Evolutionary conservation across 2,888 invertebrate species (phyloP).

Genomic region (Platycheirus albimanus): DNA sequence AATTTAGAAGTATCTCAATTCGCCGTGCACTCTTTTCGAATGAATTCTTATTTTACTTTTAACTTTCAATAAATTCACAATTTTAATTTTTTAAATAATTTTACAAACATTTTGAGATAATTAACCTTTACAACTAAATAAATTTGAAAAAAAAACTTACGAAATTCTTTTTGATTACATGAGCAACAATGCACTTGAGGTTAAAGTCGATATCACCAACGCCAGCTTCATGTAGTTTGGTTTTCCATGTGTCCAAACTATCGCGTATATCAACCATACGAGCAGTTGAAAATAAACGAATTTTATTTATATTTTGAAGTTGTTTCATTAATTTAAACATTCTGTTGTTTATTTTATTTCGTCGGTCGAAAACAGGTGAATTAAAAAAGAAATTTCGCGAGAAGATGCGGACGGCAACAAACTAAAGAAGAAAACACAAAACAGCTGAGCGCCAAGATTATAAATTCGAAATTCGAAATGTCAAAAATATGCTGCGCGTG

Average conservation of each 20-base stretch:
- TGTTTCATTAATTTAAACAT: slow-evolving; percentile 61
- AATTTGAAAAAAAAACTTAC: slow-evolving; percentile 81
- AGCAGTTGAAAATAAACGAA: slow-evolving; percentile 39
- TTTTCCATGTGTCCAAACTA: slow-evolving; percentile 82
- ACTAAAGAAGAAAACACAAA: slow-evolving; percentile 22
- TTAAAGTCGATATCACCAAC: slow-evolving; percentile 84
- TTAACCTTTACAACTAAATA: too few species aligned
- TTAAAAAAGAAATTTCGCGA: background rate
- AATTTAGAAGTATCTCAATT: too few species aligned
- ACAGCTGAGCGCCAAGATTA: slow-evolving; percentile 52
- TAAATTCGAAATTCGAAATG: too few species aligned
- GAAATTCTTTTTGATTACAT: slow-evolving; percentile 84
- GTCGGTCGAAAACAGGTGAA: background rate
- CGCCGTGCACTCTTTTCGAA: too few species aligned
- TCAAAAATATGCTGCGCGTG: too few species aligned
- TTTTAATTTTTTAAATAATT: too few species aligned
- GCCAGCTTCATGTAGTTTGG: slow-evolving; percentile 82
- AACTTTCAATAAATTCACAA: too few species aligned
- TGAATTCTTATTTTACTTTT: too few species aligned
- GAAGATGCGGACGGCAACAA: background rate
- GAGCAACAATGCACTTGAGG: slow-evolving; percentile 85
- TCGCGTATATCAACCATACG: slow-evolving; percentile 38
- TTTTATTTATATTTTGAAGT: slow-evolving; percentile 15
- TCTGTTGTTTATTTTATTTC: slow-evolving; percentile 8
- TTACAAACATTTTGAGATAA: too few species aligned